These are phyloP conservation scores for Drosophila falleni DNA, from an alignment of 2,888 invertebrate species.

Conservation along the genomic window DNA sequence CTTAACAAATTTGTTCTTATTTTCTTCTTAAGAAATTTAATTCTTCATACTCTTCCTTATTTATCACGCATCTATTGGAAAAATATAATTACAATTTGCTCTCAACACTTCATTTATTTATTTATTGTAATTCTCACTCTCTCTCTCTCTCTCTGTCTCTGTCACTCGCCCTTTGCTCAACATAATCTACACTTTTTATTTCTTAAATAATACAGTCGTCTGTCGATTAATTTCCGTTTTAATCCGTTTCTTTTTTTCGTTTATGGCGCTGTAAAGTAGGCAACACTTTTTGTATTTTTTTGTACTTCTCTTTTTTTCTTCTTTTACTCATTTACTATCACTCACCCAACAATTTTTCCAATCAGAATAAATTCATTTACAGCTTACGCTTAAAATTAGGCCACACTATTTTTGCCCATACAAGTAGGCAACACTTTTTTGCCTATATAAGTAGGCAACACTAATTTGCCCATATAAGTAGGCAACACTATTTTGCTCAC, in stretches of 20 bases:
- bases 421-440: background rate
- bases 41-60: too few species aligned
- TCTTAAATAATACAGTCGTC: background rate
- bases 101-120: too few species aligned
- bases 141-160: too few species aligned
- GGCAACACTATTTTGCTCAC: constrained; percentile 43
- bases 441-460: constrained; percentile 46
- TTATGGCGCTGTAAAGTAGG: constrained; percentile 26
- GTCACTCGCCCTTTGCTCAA: background rate
- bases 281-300: constrained; percentile 19
- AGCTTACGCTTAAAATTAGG: too few species aligned
- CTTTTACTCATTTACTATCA: background rate
- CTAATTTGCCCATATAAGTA: constrained; percentile 40
- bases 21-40: too few species aligned
- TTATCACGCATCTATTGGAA: too few species aligned
- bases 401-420: too few species aligned
- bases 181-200: background rate
- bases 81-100: too few species aligned
- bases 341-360: background rate
- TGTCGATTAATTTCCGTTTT: background rate
- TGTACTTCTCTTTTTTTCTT: background rate
- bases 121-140: background rate
- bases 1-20: too few species aligned
- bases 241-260: background rate
- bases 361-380: background rate